A percentile compares a stretch with the other conserved stretches of the same genome.
These are phyloP conservation scores for Andrena trimmerana DNA, from an alignment of 2,888 invertebrate genomes.

Conservation along the genomic window DNA sequence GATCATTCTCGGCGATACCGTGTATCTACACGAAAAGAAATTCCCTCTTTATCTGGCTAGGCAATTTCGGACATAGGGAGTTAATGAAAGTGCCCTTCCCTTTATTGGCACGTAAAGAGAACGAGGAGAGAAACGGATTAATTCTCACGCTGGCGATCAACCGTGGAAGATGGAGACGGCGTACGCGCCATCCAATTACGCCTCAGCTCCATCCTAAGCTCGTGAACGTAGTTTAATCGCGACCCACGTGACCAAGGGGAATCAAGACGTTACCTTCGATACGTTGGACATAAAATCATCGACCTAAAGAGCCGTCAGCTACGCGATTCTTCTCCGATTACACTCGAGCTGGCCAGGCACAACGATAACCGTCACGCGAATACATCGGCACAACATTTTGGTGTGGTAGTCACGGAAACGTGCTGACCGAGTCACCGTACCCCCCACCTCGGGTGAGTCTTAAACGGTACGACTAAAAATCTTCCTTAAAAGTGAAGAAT, in stretches of 20 bases:
- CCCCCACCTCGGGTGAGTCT: background rate
- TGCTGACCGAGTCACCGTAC: no score
- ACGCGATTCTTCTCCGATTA: slow-evolving; percentile 41
- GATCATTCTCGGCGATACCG: background rate
- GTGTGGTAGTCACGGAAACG: background rate
- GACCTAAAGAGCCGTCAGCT: background rate
- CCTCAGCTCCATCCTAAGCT: slow-evolving; percentile 42
- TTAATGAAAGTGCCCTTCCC: slow-evolving; percentile 35
- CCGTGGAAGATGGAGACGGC: slow-evolving; percentile 40
- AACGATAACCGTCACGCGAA: slow-evolving; percentile 22
- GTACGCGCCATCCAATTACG: slow-evolving; percentile 67
- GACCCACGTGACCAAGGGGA: slow-evolving; percentile 62
- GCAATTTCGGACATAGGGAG: slow-evolving; percentile 43
- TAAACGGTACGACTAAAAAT: background rate
- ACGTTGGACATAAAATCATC: slow-evolving; percentile 54
- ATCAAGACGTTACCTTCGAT: slow-evolving; percentile 67
- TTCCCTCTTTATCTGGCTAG: background rate
- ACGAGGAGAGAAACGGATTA: slow-evolving; percentile 55
- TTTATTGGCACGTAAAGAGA: slow-evolving; percentile 32
- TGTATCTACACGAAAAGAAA: slow-evolving; percentile 13
- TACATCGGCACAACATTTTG: background rate
- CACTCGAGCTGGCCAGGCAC: background rate
- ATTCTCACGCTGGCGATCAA: slow-evolving; percentile 54
- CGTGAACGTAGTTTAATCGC: slow-evolving; percentile 67
- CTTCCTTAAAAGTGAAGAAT: background rate